A percentile compares a stretch with the other conserved stretches of the same genome.
Conservation (phyloP, 1,140 invertebrate species). For the Drosophila mauritiana region DNA sequence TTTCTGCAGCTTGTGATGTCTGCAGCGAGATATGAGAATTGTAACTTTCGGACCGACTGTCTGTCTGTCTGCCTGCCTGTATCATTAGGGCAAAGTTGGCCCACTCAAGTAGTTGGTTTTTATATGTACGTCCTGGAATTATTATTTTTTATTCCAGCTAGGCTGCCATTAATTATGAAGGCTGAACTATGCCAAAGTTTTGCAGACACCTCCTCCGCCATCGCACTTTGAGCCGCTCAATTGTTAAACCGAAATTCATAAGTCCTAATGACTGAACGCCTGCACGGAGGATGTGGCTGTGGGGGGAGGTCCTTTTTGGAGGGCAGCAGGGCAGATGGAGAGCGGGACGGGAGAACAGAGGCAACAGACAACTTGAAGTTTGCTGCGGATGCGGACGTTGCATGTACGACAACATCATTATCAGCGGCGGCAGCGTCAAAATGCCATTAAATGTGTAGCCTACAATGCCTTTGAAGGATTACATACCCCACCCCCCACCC, state of each 20-base stretch:
- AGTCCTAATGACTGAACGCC: conserved; percentile 35
- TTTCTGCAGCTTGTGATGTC: conserved; percentile 46
- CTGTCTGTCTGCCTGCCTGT: conserved; percentile 19
- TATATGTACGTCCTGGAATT: conserved; percentile 18
- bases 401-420: conserved; percentile 73
- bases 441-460: conserved; percentile 78
- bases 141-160: conserved; percentile 2
- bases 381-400: conserved; percentile 63
- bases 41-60: conserved; percentile 47
- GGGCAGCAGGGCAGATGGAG: background rate
- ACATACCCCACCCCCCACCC: conserved; percentile 42
- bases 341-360: background rate
- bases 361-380: conserved; percentile 56
- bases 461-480: conserved; percentile 79
- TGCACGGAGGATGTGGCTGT: background rate
- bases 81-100: conserved; percentile 50
- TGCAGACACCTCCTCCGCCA: conserved; percentile 4
- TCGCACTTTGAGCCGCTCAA: conserved; percentile 27
- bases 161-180: conserved; percentile 52
- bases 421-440: conserved; percentile 78
- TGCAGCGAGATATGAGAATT: conserved; percentile 48
- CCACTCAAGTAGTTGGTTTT: conserved; percentile 48
- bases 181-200: conserved; percentile 54
- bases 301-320: conserved; percentile 1
- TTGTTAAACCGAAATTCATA: conserved; percentile 57